phyloP scores from a whole-genome alignment of 2,888 invertebrate species.

The Ichneumon xanthorius region DNA sequence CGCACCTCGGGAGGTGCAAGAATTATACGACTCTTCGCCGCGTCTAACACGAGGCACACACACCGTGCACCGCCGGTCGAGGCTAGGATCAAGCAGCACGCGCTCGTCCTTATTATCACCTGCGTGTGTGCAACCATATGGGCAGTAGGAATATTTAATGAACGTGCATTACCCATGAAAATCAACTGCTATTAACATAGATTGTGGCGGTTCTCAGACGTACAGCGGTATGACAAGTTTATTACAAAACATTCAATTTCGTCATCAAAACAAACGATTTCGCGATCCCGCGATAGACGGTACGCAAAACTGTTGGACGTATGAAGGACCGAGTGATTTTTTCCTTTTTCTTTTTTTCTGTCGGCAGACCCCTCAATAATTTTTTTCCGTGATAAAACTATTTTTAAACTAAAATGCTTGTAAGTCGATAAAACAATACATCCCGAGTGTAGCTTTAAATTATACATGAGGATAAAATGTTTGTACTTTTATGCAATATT shows the following conservation, averaged over 20 bases:
- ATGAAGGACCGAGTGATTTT: neutral
- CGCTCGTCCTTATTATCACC: neutral
- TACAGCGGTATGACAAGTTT: neutral
- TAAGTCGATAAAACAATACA: neutral
- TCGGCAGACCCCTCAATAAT: neutral
- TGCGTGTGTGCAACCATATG: slow-evolving; percentile 20
- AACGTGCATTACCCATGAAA: slow-evolving; percentile 25
- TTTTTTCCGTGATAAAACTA: neutral
- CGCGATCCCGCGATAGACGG: neutral
- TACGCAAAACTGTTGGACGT: neutral
- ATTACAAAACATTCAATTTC: slow-evolving; percentile 8
- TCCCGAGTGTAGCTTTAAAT: too few relatives aligned
- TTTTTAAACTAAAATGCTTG: neutral
- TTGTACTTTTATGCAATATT: too few relatives aligned
- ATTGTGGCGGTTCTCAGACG: neutral
- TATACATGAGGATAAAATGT: too few relatives aligned
- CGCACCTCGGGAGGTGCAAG: slow-evolving; percentile 67
- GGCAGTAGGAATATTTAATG: slow-evolving; percentile 7
- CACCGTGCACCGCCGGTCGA: neutral
- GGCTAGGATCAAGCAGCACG: slow-evolving; percentile 11
- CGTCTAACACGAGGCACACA: slow-evolving; percentile 5
- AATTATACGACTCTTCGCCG: slow-evolving; percentile 51
- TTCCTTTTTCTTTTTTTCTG: neutral
- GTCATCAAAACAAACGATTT: neutral
- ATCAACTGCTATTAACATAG: neutral